phyloP scores from a whole-genome alignment of 37 sponge, comb jelly and placozoan species.

The Beroe ovata region DNA sequence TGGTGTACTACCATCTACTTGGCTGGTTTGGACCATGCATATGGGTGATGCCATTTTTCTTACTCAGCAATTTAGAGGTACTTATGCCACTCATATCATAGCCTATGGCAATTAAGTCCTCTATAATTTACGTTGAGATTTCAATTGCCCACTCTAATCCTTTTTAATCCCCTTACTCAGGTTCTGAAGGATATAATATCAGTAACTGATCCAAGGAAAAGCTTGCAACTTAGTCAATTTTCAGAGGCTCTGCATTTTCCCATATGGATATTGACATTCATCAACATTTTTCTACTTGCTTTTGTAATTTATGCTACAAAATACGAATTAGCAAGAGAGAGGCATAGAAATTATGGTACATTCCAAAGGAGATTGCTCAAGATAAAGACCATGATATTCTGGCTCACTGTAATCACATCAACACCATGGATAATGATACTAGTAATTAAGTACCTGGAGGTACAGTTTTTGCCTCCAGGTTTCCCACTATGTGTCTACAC shows the following conservation, averaged over 20 bases:
- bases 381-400: conserved; percentile 13
- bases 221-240: neutral
- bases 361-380: neutral
- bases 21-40: conserved; percentile 13
- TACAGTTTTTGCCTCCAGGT: neutral
- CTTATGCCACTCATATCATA: neutral
- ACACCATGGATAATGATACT: conserved; percentile 5
- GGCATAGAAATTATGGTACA: neutral
- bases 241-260: conserved; percentile 38
- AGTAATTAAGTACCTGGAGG: neutral
- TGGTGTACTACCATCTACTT: neutral
- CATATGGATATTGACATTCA: neutral
- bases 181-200: neutral
- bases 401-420: neutral
- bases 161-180: conserved; percentile 3
- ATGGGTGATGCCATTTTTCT: conserved; percentile 37
- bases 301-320: neutral
- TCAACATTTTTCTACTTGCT: neutral
- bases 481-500: neutral
- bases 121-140: no score
- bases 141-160: no score
- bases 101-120: no score
- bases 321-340: neutral
- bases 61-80: conserved; percentile 25
- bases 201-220: conserved; percentile 5